These are phyloP conservation scores for Pyrgilauda ruficollis DNA, from an alignment of 2,113 vertebrate genomes.

Conservation along the genomic window DNA sequence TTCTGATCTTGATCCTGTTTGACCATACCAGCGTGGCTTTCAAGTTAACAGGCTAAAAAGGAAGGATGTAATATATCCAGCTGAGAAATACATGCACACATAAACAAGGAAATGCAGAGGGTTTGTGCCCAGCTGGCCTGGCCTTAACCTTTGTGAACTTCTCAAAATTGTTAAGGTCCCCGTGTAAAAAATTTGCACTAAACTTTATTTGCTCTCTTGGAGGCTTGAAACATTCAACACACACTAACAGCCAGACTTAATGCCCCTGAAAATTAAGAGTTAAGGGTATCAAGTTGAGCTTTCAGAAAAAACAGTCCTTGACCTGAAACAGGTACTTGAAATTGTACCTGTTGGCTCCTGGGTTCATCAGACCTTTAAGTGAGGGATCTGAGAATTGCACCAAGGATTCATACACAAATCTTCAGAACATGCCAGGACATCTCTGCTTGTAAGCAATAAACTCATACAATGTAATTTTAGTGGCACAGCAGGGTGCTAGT, in stretches of 20 bases:
- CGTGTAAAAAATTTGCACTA: not conserved
- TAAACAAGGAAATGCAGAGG: not conserved
- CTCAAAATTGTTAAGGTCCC: not conserved
- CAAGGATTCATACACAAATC: not conserved
- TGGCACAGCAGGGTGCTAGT: constrained; percentile 6
- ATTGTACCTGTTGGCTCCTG: not conserved
- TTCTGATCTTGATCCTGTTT: not conserved
- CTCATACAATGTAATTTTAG: not conserved
- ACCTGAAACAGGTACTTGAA: not conserved
- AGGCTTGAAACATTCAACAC: not conserved
- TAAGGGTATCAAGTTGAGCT: not conserved
- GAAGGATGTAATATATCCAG: not conserved
- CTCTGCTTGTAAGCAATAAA: not conserved
- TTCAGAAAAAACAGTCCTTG: not conserved
- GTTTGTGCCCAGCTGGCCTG: not conserved
- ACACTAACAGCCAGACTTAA: not conserved
- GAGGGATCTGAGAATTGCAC: not conserved
- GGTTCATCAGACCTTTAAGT: not conserved
- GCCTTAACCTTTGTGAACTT: not conserved
- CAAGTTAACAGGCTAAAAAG: not conserved
- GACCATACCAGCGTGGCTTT: not conserved
- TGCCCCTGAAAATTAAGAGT: not conserved
- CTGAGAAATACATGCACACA: not conserved
- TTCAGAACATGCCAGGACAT: not conserved
- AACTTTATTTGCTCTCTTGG: not conserved